A percentile compares a stretch with the other conserved stretches of the same genome.
phyloP scores from a whole-genome alignment of 2,888 invertebrate species.

The Plebejus anna region DNA sequence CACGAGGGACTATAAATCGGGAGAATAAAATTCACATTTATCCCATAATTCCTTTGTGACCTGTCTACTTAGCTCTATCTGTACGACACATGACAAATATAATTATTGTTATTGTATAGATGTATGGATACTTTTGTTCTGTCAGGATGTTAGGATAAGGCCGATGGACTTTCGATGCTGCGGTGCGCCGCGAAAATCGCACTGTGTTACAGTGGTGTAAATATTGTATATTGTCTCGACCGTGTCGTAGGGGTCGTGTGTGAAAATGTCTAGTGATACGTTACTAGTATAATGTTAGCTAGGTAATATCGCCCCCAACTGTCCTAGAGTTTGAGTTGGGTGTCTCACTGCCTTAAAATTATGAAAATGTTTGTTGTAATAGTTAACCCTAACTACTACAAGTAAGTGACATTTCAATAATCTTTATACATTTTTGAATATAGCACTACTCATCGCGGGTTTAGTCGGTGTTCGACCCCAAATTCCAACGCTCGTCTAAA shows the following conservation, averaged over 20 bases:
- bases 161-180: conserved; percentile 78
- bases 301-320: conserved; percentile 79
- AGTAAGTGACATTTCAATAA: conserved; percentile 65
- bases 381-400: conserved; percentile 70
- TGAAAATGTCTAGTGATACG: conserved; percentile 76
- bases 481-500: conserved; percentile 14
- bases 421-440: conserved; percentile 48
- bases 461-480: background rate
- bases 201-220: conserved; percentile 74
- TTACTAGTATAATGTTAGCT: conserved; percentile 76
- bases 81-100: conserved; percentile 64
- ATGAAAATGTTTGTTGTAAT: conserved; percentile 65
- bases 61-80: conserved; percentile 33
- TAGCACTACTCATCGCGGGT: conserved; percentile 42
- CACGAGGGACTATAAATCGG: background rate
- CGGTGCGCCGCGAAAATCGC: conserved; percentile 63
- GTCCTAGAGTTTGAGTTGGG: conserved; percentile 78
- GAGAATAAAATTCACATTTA: background rate
- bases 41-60: background rate
- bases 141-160: conserved; percentile 69
- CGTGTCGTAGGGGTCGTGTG: conserved; percentile 72
- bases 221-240: conserved; percentile 76
- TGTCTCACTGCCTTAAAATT: conserved; percentile 79
- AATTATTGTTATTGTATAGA: conserved; percentile 70
- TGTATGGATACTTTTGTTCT: conserved; percentile 65